A percentile compares a stretch with the other conserved stretches of the same genome.
phyloP scores from a whole-genome alignment of 2,113 vertebrate genomes.

The Gracilinanus agilis region DNA sequence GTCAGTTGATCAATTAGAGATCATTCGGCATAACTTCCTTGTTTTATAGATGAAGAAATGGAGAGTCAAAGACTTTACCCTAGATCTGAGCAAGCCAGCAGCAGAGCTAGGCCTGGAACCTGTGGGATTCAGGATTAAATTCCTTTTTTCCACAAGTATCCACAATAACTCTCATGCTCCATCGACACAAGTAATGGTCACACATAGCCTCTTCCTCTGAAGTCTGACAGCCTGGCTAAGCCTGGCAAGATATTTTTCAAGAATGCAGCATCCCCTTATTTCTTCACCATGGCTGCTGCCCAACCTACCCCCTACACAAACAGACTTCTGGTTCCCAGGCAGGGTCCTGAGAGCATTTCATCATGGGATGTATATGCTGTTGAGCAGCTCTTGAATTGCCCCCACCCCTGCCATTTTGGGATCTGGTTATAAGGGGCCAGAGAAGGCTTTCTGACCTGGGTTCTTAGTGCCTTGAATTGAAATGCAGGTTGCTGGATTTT shows the following conservation, averaged over 20 bases:
- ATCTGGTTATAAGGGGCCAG: neutral
- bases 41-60: neutral
- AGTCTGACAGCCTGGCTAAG: neutral
- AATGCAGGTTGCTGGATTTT: neutral
- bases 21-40: neutral
- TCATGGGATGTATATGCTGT: neutral
- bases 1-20: neutral
- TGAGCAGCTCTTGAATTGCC: neutral
- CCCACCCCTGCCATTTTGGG: neutral
- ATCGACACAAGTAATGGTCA: neutral
- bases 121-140: neutral
- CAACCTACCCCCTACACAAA: neutral
- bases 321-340: neutral
- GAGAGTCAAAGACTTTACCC: neutral
- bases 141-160: neutral
- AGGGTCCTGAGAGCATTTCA: neutral
- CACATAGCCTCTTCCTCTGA: neutral
- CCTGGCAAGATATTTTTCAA: neutral
- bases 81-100: neutral
- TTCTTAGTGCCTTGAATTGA: neutral
- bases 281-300: neutral
- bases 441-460: constrained; percentile 19
- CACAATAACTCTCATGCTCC: neutral
- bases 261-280: neutral
- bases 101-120: neutral